Percentiles rank a stretch among this genome's conserved stretches.
Conservation (phyloP, 2,113 vertebrate species). For the Pygoscelis adeliae region DNA sequence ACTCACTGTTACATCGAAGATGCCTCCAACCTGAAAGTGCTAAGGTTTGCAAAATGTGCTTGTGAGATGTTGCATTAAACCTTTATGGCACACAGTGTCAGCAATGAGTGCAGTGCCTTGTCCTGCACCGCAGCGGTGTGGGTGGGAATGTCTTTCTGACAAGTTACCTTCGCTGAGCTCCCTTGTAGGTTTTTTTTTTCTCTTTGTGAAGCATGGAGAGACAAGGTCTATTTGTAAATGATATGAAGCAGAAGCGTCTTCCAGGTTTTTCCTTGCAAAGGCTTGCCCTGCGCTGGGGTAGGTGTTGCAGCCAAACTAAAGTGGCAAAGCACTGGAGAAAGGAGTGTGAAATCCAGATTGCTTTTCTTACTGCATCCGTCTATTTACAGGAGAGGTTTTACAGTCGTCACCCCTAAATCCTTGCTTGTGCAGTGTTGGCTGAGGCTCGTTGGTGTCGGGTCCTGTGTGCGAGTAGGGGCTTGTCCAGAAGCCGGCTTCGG, state of each 20-base stretch:
- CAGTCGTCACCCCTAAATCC: background rate
- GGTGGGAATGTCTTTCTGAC: background rate
- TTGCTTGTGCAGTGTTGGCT: background rate
- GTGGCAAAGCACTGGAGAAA: background rate
- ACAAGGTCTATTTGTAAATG: background rate
- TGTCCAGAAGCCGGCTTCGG: background rate
- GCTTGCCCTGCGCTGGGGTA: too few relatives aligned
- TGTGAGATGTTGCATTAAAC: background rate
- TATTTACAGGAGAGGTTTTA: background rate
- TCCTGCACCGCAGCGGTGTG: rapidly evolving
- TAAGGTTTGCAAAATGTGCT: rapidly evolving
- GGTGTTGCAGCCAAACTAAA: background rate
- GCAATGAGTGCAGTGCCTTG: rapidly evolving
- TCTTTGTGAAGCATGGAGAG: background rate
- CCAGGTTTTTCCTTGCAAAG: background rate
- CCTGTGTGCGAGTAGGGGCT: rapidly evolving
- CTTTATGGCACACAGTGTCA: rapidly evolving
- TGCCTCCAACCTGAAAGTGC: rapidly evolving
- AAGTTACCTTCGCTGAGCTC: background rate
- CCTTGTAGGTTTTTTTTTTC: background rate
- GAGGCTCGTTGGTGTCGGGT: background rate
- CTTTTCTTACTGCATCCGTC: rapidly evolving
- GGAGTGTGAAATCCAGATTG: background rate
- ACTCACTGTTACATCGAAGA: rapidly evolving
- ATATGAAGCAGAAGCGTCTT: rapidly evolving